A percentile compares a stretch with the other conserved stretches of the same genome.
phyloP scores from a whole-genome alignment of 2,113 vertebrate genomes.

The Plecturocebus donacophilus region DNA sequence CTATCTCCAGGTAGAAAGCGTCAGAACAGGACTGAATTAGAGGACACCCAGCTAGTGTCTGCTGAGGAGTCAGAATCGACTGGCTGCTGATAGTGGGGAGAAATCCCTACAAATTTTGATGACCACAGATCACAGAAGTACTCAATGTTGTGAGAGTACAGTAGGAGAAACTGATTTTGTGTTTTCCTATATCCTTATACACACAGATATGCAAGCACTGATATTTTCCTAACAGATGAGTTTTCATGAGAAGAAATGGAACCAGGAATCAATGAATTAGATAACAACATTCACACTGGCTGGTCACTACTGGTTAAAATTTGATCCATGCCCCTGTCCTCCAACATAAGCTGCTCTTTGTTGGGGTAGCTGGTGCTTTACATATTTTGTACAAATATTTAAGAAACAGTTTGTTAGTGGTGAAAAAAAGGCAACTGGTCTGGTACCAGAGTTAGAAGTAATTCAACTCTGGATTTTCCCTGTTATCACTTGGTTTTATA shows the following conservation, averaged over 20 bases:
- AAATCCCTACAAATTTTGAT: neutral
- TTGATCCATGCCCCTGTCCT: neutral
- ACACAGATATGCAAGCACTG: neutral
- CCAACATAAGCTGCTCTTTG: neutral
- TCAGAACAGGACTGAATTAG: neutral
- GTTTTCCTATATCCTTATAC: neutral
- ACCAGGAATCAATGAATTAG: neutral
- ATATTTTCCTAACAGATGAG: neutral
- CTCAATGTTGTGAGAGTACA: neutral
- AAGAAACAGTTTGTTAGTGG: neutral
- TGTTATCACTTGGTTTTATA: neutral
- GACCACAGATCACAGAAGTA: neutral
- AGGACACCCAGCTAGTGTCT: neutral
- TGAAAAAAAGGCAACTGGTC: neutral
- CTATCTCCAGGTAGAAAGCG: neutral
- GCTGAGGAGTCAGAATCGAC: neutral
- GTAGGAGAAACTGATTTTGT: neutral
- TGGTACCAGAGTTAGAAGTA: neutral
- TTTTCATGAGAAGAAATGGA: neutral
- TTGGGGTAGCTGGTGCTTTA: neutral
- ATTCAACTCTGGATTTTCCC: neutral
- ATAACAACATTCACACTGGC: neutral
- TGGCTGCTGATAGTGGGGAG: neutral
- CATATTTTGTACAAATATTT: neutral
- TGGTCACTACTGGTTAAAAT: neutral